Evolutionary conservation across 2,888 invertebrate species (phyloP), one percentile per base, ranked within the genome.

Genomic region (Agapostemon virescens): DNA sequence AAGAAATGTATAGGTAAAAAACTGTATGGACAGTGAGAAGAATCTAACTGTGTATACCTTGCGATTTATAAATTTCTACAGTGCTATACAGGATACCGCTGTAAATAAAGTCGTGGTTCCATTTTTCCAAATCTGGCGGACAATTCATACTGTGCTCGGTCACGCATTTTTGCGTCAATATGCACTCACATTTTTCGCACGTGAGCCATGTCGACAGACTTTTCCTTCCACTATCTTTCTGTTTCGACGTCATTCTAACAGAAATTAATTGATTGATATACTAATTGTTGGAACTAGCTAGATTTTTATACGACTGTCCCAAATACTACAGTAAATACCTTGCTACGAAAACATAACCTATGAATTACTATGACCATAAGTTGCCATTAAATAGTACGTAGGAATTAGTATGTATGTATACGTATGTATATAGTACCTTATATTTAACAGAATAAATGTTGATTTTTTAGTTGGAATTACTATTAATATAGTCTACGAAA

Each of bases 121-220:
- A 93, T 20, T 86, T 83, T 58, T 87, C 81, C 33, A 82, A 61
- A 42, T 90, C 83, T 15, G 93, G 93, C 23, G 94, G 94, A 90
- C 96, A 96, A 88, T 94, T 93, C 49, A 91, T 89, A 78, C 93
- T 93, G 84, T 96, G 96, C 82, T 90, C 83, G 72, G 94, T 93
- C 84, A 93, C 92, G 86, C 96, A 95, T 90, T 95, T 96, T 61
- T 94, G 93, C 70, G 94, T 92, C 89, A 96, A 90, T 82, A 92
- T 93, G 67, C 93, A 93, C 6, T 93, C 91, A 89, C 96, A 96
- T 55, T 92, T 93, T 63, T 95, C 95, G 89, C 96, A 96, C 73
- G 94, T 94, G 30, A 94, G 93, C 95, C 96, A 96, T 9, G 93
- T 90, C 2, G 94, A 93, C 38, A 83, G 74, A 74, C 86, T 87